Evolutionary conservation across 2,888 invertebrate genomes (phyloP).

Genomic region (Aphodius sticticus): DNA sequence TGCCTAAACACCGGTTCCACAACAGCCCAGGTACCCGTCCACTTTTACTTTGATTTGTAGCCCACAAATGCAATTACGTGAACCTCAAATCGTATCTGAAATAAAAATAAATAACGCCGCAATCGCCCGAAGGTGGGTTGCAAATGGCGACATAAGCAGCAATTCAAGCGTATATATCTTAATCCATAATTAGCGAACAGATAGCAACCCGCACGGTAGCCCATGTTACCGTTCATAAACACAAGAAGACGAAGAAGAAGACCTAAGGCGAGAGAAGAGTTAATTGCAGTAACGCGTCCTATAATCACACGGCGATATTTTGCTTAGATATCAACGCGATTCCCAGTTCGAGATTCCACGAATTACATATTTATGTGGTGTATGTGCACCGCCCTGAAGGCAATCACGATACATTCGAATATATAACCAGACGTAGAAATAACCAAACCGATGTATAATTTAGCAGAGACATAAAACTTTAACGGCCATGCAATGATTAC

Average conservation of each 20-base stretch:
- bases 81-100: background rate
- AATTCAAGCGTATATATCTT: constrained; percentile 32
- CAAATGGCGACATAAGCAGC: background rate
- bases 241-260: background rate
- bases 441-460: constrained; percentile 21
- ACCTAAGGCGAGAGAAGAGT: constrained; percentile 25
- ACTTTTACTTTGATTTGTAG: background rate
- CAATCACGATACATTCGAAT: constrained; percentile 32
- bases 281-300: constrained; percentile 26
- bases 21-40: background rate
- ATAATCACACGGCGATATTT: constrained; percentile 35
- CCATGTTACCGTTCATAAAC: background rate
- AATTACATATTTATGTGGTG: constrained; percentile 11
- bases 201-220: constrained; percentile 35
- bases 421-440: constrained; percentile 17
- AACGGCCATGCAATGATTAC: background rate
- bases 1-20: background rate
- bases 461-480: constrained; percentile 9
- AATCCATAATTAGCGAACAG: constrained; percentile 37
- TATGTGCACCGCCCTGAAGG: constrained; percentile 27
- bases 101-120: background rate
- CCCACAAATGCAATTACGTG: background rate
- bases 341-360: constrained; percentile 14
- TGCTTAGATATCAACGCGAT: constrained; percentile 36
- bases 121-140: background rate